Percentiles rank a stretch among this genome's conserved stretches.
These are phyloP conservation scores for Gyrodactylus salaris DNA, from an alignment of 1,140 invertebrate species.

Conservation along the genomic window DNA sequence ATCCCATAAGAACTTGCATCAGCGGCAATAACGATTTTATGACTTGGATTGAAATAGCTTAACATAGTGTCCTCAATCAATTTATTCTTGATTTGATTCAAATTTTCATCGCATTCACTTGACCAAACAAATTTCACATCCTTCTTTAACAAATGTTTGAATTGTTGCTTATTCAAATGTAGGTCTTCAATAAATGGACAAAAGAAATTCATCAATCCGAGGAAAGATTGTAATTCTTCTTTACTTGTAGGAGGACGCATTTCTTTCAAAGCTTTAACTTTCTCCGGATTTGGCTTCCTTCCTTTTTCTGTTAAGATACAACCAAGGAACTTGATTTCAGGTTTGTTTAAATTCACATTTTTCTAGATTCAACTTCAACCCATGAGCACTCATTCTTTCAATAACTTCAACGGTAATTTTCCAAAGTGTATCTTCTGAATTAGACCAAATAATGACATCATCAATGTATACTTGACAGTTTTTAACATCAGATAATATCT, in stretches of 20 bases:
- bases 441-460: too few species aligned
- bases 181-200: background rate
- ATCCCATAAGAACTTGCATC: background rate
- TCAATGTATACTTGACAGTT: too few species aligned
- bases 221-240: background rate
- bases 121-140: too few species aligned
- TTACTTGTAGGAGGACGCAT: background rate
- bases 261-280: background rate
- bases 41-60: background rate
- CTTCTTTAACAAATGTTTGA: too few species aligned
- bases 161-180: background rate
- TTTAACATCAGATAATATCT: too few species aligned
- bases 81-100: background rate
- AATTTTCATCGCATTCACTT: too few species aligned
- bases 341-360: background rate
- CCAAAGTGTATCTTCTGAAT: background rate
- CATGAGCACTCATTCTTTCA: background rate
- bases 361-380: background rate
- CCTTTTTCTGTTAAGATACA: background rate
- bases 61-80: background rate
- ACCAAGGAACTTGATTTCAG: background rate
- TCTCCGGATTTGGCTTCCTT: background rate
- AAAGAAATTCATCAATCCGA: background rate
- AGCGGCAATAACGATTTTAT: background rate
- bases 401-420: background rate